Percentiles rank a stretch among this genome's conserved stretches.
Conservation (phyloP, 2,888 invertebrate species). For the Zeuzera pyrina region DNA sequence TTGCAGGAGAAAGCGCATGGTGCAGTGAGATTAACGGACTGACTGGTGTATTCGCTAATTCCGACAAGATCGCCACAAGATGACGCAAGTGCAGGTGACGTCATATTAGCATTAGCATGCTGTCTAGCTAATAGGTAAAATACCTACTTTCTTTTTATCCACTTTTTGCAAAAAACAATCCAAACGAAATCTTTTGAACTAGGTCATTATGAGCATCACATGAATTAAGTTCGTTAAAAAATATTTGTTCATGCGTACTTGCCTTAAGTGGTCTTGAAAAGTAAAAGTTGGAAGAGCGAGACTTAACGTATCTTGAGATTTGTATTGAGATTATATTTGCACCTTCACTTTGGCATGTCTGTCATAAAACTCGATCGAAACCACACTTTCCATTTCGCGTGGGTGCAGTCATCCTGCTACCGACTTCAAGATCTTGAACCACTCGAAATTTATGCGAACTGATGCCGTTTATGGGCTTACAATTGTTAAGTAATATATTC, state of each 20-base stretch:
- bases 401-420: constrained; percentile 9
- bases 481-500: constrained; percentile 21
- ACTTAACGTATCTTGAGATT: constrained; percentile 2
- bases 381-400: constrained; percentile 32
- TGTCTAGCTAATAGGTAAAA: too few relatives aligned
- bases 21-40: constrained; percentile 30
- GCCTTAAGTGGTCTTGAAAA: constrained; percentile 8
- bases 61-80: constrained; percentile 17
- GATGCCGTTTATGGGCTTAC: constrained; percentile 24
- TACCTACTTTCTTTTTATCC: too few relatives aligned
- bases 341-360: constrained; percentile 17
- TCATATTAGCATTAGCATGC: too few relatives aligned
- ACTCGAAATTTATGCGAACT: not conserved
- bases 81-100: constrained; percentile 9
- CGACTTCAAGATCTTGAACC: not conserved
- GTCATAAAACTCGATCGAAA: constrained; percentile 22
- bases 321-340: constrained; percentile 2
- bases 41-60: constrained; percentile 38
- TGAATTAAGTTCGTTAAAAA: constrained; percentile 4
- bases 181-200: too few relatives aligned
- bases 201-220: too few relatives aligned
- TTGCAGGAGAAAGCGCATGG: constrained; percentile 47
- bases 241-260: constrained; percentile 4
- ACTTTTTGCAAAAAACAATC: too few relatives aligned
- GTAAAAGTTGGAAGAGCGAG: constrained; percentile 11